Base-by-base conservation (phyloP, 2,888 invertebrate species). In the Nomada hirtipes region DNA sequence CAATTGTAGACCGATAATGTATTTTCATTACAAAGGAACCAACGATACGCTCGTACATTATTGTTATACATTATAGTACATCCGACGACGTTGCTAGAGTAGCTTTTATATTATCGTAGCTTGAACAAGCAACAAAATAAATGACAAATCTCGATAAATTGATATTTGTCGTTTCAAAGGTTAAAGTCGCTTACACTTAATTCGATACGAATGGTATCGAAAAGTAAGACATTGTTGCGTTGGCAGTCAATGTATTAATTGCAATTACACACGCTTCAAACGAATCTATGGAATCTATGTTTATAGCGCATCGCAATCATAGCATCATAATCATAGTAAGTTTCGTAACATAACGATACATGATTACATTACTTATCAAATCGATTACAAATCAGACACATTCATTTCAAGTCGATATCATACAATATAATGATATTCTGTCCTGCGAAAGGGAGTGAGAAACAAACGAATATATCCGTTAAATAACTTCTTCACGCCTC, bases 251-350 rank as follows among this genome's bases (percentile, higher is more conserved):
- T 83, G 80, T 80, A 83, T 80, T 84, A 83, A 83, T 80, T 78
- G 67, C 69, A 84, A 83, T 84, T 75, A 77, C 71, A 74, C 61
- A 82, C 73, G 60, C 52, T 69, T 78, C 53, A 67, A 84, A 84
- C 83, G 59, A 82, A 63, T 79, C 83, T 82, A 82, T 84, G 79
- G 79, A 79, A 75, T 82, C 79, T 84, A 82, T 79, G 55, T 75
- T 75, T 86, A 82, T 79, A 79, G 72, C 82, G 82, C 82, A 71
- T 87, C 87, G 82, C 84, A 86, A 86, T 86, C 79, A 75, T 79
- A 79, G 71, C 79, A 86, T 84, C 82, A 79, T 86, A 86, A 84
- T 86, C 83, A 83, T 86, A 77, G 75, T 86, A 82, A 86, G 77
- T 81, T 74, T 76, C 68, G 55, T 76, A 79, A 83, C 80, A 76